phyloP scores from a whole-genome alignment of 1,140 invertebrate genomes.

The Drosophila triauraria region DNA sequence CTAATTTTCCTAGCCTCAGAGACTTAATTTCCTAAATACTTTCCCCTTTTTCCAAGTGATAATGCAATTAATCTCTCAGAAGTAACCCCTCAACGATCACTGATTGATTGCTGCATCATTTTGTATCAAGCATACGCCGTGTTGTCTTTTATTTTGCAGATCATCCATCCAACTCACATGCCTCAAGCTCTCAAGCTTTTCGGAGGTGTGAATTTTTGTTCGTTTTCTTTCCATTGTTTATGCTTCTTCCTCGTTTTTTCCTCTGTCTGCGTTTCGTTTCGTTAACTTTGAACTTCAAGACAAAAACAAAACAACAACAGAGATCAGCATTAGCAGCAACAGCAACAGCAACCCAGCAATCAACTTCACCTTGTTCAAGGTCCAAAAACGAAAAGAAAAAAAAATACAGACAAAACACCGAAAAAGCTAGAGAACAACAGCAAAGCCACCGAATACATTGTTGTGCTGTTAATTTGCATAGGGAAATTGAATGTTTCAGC shows the following conservation, averaged over 20 bases:
- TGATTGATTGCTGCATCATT: conserved; percentile 39
- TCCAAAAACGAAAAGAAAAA: conserved; percentile 49
- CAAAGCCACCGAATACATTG: conserved; percentile 30
- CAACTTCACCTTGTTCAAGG: conserved; percentile 82
- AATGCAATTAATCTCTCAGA: not conserved
- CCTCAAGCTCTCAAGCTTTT: conserved; percentile 3
- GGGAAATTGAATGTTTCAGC: conserved; percentile 72
- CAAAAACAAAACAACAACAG: conserved; percentile 43
- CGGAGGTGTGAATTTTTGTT: conserved; percentile 69
- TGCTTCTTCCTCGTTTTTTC: conserved; percentile 46
- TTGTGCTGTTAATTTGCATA: conserved; percentile 66
- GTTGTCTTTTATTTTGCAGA: conserved; percentile 26
- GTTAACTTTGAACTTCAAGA: conserved; percentile 81
- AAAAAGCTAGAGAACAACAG: conserved; percentile 31
- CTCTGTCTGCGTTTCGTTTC: conserved; percentile 47
- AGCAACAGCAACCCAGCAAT: conserved; percentile 55
- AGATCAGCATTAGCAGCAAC: conserved; percentile 23
- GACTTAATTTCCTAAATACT: not conserved
- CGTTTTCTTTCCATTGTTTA: conserved; percentile 58
- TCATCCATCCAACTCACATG: conserved; percentile 16
- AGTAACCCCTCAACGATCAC: conserved; percentile 3
- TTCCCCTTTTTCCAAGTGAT: not conserved
- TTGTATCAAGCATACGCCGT: conserved; percentile 59
- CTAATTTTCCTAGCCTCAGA: too few species aligned
- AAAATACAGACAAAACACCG: conserved; percentile 21